A percentile compares a stretch with the other conserved stretches of the same genome.
Evolutionary conservation across 2,888 invertebrate genomes (phyloP).

Genomic region (Athripsodes cinereus): DNA sequence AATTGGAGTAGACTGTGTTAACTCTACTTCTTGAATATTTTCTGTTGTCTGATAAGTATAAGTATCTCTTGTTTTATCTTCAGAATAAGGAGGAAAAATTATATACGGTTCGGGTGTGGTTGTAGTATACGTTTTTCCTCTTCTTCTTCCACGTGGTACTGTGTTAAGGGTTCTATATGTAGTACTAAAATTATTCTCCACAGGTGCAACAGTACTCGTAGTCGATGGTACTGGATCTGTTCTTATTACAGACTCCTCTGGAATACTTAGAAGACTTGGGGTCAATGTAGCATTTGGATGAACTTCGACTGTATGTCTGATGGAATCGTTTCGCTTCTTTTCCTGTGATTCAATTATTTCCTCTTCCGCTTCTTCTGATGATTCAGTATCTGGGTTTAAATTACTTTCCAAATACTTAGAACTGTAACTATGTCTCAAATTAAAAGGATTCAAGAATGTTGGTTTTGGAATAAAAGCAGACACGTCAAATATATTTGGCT

Average conservation of each 20-base stretch:
- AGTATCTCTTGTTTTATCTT: background rate
- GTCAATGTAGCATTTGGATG: constrained; percentile 6
- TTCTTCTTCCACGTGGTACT: too few relatives aligned
- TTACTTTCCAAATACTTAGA: constrained; percentile 28
- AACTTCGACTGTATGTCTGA: constrained; percentile 13
- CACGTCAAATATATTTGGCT: constrained; percentile 21
- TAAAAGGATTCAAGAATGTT: constrained; percentile 21
- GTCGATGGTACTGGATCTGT: background rate
- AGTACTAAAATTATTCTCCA: background rate
- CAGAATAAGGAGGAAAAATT: background rate
- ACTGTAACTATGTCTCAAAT: constrained; percentile 30
- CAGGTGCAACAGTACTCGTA: background rate
- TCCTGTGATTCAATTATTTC: background rate
- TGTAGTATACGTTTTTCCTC: background rate
- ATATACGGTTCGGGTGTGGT: constrained; percentile 4
- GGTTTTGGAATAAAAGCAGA: constrained; percentile 22
- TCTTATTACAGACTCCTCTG: background rate
- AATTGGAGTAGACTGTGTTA: too few relatives aligned
- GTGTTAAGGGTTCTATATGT: too few relatives aligned
- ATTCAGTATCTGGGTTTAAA: background rate
- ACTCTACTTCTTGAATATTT: too few relatives aligned
- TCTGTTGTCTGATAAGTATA: too few relatives aligned
- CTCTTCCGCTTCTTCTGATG: background rate
- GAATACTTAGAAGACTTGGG: background rate
- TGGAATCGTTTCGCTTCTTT: constrained; percentile 3